Evolutionary conservation across 2,888 invertebrate genomes (phyloP).

Genomic region (Sympetrum striolatum): DNA sequence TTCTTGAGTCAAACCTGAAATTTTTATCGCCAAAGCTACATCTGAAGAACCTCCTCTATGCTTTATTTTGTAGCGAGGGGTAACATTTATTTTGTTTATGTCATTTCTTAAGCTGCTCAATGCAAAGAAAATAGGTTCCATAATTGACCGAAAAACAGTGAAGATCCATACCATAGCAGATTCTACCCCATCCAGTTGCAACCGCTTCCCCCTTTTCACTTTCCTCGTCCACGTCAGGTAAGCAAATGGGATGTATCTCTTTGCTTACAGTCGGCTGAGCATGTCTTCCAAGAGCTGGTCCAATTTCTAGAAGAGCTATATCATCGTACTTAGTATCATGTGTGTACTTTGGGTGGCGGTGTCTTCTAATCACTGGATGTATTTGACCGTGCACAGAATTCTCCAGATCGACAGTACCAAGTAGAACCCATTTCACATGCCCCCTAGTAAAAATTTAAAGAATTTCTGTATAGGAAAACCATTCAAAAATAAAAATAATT

Average conservation of each 20-base stretch:
- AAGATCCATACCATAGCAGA: conserved; percentile 3
- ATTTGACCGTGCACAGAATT: conserved; percentile 14
- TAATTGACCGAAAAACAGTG: too few relatives aligned
- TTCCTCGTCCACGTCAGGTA: not conserved
- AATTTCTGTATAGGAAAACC: too few relatives aligned
- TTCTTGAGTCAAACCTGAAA: too few relatives aligned
- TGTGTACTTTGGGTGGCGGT: not conserved
- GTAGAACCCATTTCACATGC: conserved; percentile 1
- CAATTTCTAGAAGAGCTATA: conserved; percentile 18
- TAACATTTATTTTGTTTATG: too few relatives aligned
- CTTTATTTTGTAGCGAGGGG: too few relatives aligned
- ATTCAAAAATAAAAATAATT: too few relatives aligned
- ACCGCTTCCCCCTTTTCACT: not conserved
- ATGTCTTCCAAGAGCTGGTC: not conserved
- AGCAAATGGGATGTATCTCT: not conserved
- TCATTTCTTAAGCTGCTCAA: too few relatives aligned
- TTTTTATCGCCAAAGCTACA: too few relatives aligned
- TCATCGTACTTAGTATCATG: not conserved
- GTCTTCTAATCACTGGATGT: not conserved
- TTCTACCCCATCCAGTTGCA: conserved; percentile 41
- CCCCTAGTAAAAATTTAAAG: not conserved
- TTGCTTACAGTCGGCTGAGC: not conserved
- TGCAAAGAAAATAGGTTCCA: too few relatives aligned
- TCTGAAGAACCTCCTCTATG: too few relatives aligned
- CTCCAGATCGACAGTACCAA: not conserved